Percentiles rank a stretch among this genome's conserved stretches.
Evolutionary conservation across 2,113 vertebrate genomes (phyloP).

Genomic region (Saguinus imperator): DNA sequence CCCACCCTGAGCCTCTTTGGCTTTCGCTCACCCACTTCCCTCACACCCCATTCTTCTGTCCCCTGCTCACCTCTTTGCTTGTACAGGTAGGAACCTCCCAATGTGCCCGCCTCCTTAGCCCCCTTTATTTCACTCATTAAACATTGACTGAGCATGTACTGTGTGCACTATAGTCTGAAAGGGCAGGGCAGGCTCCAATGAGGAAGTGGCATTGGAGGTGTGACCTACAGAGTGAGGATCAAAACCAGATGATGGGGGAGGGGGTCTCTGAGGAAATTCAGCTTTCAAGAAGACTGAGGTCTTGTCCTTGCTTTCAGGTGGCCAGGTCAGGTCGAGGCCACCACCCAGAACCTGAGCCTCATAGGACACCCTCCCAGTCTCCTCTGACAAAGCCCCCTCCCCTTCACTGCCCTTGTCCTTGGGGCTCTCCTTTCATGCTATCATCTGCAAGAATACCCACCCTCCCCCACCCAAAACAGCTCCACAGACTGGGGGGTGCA

Average conservation of each 20-base stretch:
- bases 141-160: background rate
- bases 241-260: background rate
- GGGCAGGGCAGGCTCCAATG: background rate
- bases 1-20: background rate
- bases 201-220: background rate
- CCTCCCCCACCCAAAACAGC: background rate
- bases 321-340: background rate
- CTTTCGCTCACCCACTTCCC: background rate
- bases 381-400: background rate
- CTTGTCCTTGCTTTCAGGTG: background rate
- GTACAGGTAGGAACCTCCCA: background rate
- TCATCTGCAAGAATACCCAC: background rate
- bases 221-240: background rate
- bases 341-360: background rate
- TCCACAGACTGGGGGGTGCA: background rate
- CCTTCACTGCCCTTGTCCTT: rapidly evolving
- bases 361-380: background rate
- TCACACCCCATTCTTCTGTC: background rate
- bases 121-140: background rate
- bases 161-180: background rate
- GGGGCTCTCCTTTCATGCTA: background rate
- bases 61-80: background rate
- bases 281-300: background rate
- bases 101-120: background rate
- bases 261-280: background rate